Base-by-base conservation (phyloP, 1,140 invertebrate species). In the Caenorhabditis remanei region DNA sequence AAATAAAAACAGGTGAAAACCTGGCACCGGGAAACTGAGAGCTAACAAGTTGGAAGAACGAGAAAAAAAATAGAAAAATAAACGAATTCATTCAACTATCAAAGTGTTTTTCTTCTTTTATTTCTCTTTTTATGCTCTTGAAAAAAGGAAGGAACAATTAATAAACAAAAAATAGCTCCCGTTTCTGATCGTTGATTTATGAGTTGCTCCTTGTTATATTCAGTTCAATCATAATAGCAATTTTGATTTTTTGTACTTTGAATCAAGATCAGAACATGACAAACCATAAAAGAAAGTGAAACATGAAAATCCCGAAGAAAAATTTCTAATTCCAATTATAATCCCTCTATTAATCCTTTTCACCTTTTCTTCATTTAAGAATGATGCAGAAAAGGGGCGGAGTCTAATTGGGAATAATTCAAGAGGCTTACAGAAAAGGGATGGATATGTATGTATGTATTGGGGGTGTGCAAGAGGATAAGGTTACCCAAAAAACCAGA, bases 241-340 rank as follows among this genome's bases (percentile, higher is more conserved):
- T 32, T 32, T 32, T 58, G 55, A 6, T 58, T 53, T 53, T 53
- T 58, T 58, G 55, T 58, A 58, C 19, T 58, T 58, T 58, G 55
- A 58, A 58, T 16, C 55, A 0, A 19, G 19, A 32, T 32, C 32
- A 32, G 32, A 32, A 32, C 32, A 32, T 32, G 32, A 32, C 1
- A 58, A 58, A 19, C 4, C 14, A 11, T 1, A 58, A 58, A 14
- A 58, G 6, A 58, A 58, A n/a, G 14, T 19, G 55, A 58, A 58
- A 58, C 55, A 58, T 58, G 14, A 58, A 58, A 53, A 53, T 53
- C 50, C n/a, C n/a, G 0, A 58, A 58, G 19, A 58, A 19, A n/a
- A 53, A 13, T 53, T 53, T 58, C 55, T 58, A 58, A 58, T 58
- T 58, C 55, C 55, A 58, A 58, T 58, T 58, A 58, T 58, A 58